Evolutionary conservation across 1,140 invertebrate species (phyloP), one percentile per base, ranked within the genome.

Genomic region (Lutraria rhynchaena): DNA sequence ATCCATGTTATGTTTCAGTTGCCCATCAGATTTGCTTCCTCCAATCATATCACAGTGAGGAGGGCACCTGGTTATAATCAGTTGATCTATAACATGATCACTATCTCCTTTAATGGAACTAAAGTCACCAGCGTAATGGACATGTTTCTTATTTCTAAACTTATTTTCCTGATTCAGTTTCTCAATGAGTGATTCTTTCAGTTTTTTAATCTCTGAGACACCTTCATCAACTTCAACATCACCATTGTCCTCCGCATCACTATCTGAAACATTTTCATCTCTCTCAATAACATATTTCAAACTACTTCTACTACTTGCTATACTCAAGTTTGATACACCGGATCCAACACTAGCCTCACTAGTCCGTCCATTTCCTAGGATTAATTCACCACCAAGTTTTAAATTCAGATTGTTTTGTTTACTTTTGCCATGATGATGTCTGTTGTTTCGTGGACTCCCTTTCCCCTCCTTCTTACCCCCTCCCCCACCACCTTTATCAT

Each of bases 211-310:
- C 31, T 67, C 60, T 31, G 41, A 65, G 24, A 57, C 33, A 15
- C 58, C 61, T 27, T 61, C 58, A 49, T 78, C 75, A 31, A 80
- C 61, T 29, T 80, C 70, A 49, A 49, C 60, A 55, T 80, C 70
- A 27, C 55, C 74, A 31, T 77, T 71, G 46, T 87, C 86, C 15
- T 87, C 84, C 27, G 78, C 77, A 74, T 87, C 86, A 83, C 84
- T 84, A 35, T 87, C 86, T 61, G 78, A 76, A 15, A 81, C 76
- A 60, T 67, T 85, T 53, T 82, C 81, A 58, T 85, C 74, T 44
- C 74, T 74, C 49, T 87, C 86, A 27, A 87, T 81, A 58, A 87
- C 83, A 63, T 87, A 85, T 71, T 87, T 87, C 7, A 87, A 69
- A 67, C 86, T 83, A 70, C 81, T 87, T 78, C 81, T 85, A 63